These are phyloP conservation scores for Platerodrilus igneus DNA, from an alignment of 2,888 invertebrate species.

Conservation along the genomic window DNA sequence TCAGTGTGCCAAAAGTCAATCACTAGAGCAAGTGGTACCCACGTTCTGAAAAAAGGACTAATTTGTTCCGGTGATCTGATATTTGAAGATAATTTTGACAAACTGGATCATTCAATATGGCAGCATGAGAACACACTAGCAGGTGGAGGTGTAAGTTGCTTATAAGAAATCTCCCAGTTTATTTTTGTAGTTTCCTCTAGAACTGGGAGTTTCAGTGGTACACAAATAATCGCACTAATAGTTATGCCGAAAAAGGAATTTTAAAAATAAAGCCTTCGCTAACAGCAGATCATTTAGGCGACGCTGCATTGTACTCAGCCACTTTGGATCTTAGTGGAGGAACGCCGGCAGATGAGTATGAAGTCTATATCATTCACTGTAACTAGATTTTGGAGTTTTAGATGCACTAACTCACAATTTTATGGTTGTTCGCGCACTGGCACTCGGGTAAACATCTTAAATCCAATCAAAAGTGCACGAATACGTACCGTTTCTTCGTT, in stretches of 20 bases:
- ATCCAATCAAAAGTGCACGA: constrained; percentile 64
- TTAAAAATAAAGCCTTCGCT: constrained; percentile 61
- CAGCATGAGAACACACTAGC: constrained; percentile 59
- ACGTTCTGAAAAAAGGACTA: constrained; percentile 46
- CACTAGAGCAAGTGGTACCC: constrained; percentile 53
- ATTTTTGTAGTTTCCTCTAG: constrained; percentile 42
- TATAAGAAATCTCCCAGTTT: not conserved
- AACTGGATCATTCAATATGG: constrained; percentile 56
- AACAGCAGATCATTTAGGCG: constrained; percentile 53
- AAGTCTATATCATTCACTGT: too few relatives aligned
- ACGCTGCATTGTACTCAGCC: constrained; percentile 52
- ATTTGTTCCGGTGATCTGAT: constrained; percentile 55
- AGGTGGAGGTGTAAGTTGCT: constrained; percentile 56
- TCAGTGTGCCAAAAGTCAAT: too few relatives aligned
- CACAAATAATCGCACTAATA: constrained; percentile 63
- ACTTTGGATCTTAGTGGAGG: constrained; percentile 56
- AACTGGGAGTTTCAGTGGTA: constrained; percentile 72
- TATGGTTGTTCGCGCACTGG: constrained; percentile 59
- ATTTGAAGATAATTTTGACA: constrained; percentile 58
- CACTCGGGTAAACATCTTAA: constrained; percentile 51
- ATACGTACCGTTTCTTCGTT: constrained; percentile 61
- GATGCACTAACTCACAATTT: constrained; percentile 56
- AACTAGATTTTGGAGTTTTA: too few relatives aligned
- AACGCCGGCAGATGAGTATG: constrained; percentile 57
- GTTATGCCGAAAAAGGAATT: constrained; percentile 55